Conservation (phyloP, 2,888 invertebrate species). For the Teinopalpus imperialis region DNA sequence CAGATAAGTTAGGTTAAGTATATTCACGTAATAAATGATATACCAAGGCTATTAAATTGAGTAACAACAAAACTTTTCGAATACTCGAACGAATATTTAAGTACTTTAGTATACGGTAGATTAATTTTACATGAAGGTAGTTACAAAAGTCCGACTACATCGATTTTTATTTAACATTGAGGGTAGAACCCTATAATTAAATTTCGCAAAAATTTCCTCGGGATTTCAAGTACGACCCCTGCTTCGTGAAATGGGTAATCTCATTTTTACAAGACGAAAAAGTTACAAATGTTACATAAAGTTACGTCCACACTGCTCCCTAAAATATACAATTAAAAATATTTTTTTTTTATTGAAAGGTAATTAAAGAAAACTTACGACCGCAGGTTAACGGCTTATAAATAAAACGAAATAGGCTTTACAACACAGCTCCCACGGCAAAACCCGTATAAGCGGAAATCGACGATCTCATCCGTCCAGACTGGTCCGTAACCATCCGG, state of each 20-base stretch:
- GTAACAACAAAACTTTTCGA: too few relatives aligned
- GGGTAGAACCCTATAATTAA: constrained; percentile 14
- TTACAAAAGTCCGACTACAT: background rate
- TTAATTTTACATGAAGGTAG: constrained; percentile 5
- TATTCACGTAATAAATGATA: too few relatives aligned
- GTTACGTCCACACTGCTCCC: too few relatives aligned
- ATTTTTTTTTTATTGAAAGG: background rate
- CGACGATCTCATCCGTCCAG: constrained; percentile 40
- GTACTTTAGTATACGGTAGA: background rate
- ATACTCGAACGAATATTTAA: too few relatives aligned
- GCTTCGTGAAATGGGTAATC: constrained; percentile 3
- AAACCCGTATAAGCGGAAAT: constrained; percentile 56
- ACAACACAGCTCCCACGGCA: constrained; percentile 47
- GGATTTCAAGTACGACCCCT: background rate
- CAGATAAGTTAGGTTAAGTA: too few relatives aligned
- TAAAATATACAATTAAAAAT: too few relatives aligned
- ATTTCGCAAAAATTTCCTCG: background rate
- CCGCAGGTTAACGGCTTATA: too few relatives aligned
- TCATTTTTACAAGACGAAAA: constrained; percentile 7
- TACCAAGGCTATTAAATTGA: too few relatives aligned
- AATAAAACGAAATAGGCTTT: too few relatives aligned
- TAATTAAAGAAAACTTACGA: constrained; percentile 6
- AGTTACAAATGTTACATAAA: background rate
- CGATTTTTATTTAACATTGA: constrained; percentile 8
- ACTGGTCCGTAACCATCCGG: constrained; percentile 51